Percentiles rank a stretch among this genome's conserved stretches.
These are phyloP conservation scores for Harpalus rubripes DNA, from an alignment of 2,888 invertebrate genomes.

Conservation along the genomic window DNA sequence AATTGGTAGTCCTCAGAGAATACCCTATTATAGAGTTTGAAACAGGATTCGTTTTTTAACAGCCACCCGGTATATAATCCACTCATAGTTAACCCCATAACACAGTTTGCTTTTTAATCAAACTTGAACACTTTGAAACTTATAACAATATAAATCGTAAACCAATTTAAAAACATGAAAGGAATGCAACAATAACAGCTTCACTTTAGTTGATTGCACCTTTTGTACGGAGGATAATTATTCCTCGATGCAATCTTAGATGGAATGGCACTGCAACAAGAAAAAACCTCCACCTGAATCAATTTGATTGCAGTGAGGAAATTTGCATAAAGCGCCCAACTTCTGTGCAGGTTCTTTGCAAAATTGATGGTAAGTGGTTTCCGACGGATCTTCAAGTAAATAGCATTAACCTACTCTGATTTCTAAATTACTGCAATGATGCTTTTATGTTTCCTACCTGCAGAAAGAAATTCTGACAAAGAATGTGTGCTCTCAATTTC, in stretches of 20 bases:
- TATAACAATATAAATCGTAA: slow-evolving; percentile 23
- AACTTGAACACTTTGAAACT: slow-evolving; percentile 14
- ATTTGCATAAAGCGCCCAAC: slow-evolving; percentile 31
- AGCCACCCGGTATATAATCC: no score
- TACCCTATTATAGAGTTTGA: no score
- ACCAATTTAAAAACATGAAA: slow-evolving; percentile 14
- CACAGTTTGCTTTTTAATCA: not conserved
- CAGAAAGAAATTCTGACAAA: not conserved
- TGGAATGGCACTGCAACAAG: no score
- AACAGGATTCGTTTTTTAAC: no score
- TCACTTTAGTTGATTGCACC: no score
- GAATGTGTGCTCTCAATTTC: no score
- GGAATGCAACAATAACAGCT: not conserved
- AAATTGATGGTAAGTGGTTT: slow-evolving; percentile 47
- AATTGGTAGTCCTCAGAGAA: no score
- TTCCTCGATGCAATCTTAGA: not conserved
- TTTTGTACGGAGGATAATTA: not conserved
- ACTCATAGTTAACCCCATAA: no score
- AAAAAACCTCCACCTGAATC: slow-evolving; percentile 7
- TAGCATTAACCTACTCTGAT: slow-evolving; percentile 51
- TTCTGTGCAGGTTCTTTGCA: slow-evolving; percentile 30
- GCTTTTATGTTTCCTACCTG: not conserved
- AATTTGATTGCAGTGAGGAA: slow-evolving; percentile 13
- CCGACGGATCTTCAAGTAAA: slow-evolving; percentile 35
- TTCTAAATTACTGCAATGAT: slow-evolving; percentile 32